These are phyloP conservation scores for Pyrgus malvae DNA, from an alignment of 2,888 invertebrate species.

Conservation along the genomic window DNA sequence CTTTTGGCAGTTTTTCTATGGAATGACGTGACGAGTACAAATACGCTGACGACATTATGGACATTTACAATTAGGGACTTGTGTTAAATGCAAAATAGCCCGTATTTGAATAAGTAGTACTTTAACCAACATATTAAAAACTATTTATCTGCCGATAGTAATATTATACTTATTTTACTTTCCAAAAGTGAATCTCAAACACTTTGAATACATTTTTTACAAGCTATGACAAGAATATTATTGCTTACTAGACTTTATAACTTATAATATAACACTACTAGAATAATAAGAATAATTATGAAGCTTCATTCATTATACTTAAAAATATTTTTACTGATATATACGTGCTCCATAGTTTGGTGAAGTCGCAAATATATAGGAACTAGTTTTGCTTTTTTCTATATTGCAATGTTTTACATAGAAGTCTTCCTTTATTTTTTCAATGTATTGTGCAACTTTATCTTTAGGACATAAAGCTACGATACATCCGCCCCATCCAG, in stretches of 20 bases:
- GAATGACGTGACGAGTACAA: too few relatives aligned
- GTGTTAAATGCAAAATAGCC: too few relatives aligned
- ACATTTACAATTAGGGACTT: too few relatives aligned
- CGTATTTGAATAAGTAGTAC: too few relatives aligned
- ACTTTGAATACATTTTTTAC: not conserved
- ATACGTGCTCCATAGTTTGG: conserved; percentile 85
- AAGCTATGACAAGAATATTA: conserved; percentile 9
- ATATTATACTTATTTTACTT: too few relatives aligned
- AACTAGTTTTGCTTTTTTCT: conserved; percentile 74
- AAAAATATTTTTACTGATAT: conserved; percentile 50
- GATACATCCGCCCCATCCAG: conserved; percentile 99
- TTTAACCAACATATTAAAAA: too few relatives aligned
- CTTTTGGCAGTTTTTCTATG: too few relatives aligned
- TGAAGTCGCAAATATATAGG: conserved; percentile 88
- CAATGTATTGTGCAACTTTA: conserved; percentile 85
- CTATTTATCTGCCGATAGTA: too few relatives aligned
- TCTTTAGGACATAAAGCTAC: conserved; percentile 90
- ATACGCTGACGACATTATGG: too few relatives aligned
- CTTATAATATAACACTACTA: conserved; percentile 1
- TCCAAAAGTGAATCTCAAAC: too few relatives aligned
- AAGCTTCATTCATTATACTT: conserved; percentile 1
- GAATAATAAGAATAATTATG: too few relatives aligned
- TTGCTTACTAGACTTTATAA: not conserved
- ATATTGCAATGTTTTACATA: conserved; percentile 82
- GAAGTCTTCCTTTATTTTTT: conserved; percentile 85